These are phyloP conservation scores for Meriones psammophilus DNA, from an alignment of 2,797 vertebrate species.

Conservation along the genomic window DNA sequence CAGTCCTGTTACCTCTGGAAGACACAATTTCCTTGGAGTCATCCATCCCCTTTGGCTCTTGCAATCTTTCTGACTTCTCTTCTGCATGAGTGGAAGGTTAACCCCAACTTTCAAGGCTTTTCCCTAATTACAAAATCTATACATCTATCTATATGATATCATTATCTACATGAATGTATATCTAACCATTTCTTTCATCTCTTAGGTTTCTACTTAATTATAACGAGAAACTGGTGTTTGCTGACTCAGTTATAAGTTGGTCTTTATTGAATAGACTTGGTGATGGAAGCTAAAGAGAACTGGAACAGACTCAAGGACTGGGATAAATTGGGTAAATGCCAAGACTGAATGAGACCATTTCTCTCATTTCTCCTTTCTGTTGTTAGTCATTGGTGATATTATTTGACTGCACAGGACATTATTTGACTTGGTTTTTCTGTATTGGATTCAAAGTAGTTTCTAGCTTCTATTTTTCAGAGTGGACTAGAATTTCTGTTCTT, in stretches of 20 bases:
- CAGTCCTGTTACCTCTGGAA: no score
- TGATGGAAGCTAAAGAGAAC: background rate
- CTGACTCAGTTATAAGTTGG: background rate
- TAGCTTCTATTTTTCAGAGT: background rate
- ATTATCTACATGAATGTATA: background rate
- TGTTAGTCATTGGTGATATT: background rate
- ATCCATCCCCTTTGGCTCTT: background rate
- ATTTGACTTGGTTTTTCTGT: conserved; percentile 38
- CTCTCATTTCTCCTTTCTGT: background rate
- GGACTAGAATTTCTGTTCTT: background rate
- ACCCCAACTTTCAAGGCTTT: background rate
- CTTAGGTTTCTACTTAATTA: background rate
- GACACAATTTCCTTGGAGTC: no score
- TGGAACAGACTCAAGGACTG: background rate
- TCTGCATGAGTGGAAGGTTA: background rate
- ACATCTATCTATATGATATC: background rate
- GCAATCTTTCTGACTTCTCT: background rate
- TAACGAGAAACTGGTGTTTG: background rate
- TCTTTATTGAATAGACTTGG: no score
- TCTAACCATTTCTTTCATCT: background rate
- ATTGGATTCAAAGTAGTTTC: background rate
- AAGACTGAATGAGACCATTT: background rate
- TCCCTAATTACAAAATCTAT: background rate
- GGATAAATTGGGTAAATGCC: background rate
- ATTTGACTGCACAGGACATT: background rate